These are phyloP conservation scores for Formicarius rufipectus DNA, from an alignment of 2,113 vertebrate species.

Conservation along the genomic window DNA sequence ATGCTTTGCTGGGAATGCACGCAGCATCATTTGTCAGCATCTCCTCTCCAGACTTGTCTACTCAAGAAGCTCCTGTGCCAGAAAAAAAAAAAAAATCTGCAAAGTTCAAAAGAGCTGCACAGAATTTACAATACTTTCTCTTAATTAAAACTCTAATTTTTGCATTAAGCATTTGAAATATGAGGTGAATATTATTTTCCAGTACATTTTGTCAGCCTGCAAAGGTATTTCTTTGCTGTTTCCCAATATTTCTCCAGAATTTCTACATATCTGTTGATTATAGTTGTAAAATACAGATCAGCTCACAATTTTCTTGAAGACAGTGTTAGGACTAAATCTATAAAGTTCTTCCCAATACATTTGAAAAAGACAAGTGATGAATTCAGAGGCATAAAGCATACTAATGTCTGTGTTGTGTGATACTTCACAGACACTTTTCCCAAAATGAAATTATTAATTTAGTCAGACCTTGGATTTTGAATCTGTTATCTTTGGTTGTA, in stretches of 20 bases:
- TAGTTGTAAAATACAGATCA: conserved; percentile 17
- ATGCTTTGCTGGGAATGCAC: background rate
- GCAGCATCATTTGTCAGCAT: background rate
- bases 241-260: background rate
- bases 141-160: background rate
- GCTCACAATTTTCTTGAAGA: background rate
- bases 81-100: background rate
- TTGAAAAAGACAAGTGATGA: conserved; percentile 6
- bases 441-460: background rate
- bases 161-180: background rate
- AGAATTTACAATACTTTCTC: background rate
- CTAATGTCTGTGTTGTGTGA: background rate
- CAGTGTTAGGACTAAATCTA: conserved; percentile 12
- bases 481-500: background rate
- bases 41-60: background rate
- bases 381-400: background rate
- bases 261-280: background rate
- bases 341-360: background rate
- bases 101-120: background rate
- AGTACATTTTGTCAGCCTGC: background rate
- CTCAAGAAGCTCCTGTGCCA: background rate
- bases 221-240: background rate
- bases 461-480: background rate
- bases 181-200: background rate
- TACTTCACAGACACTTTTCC: background rate